Conservation (phyloP, 2,113 vertebrate species). For the Dicrurus megarhynchus region DNA sequence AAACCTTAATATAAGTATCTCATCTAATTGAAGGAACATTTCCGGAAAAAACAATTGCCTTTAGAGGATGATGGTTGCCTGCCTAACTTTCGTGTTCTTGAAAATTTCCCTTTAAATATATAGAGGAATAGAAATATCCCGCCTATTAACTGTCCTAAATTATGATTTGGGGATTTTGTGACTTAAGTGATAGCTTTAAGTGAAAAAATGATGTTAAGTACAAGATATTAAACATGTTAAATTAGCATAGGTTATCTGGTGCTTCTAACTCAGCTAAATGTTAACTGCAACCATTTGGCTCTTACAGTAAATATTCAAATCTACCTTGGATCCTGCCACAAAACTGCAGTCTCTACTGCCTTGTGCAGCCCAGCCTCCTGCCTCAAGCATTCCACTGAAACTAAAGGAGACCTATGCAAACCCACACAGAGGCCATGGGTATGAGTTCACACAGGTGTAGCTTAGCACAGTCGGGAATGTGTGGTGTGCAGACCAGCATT, state of each 20-base stretch:
- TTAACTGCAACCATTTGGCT: neutral
- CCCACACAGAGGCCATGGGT: neutral
- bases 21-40: neutral
- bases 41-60: neutral
- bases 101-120: neutral
- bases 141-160: neutral
- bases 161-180: neutral
- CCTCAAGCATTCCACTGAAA: neutral
- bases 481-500: fast-evolving
- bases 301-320: neutral
- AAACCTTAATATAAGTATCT: neutral
- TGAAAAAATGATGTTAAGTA: neutral
- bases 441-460: neutral
- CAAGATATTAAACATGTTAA: neutral
- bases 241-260: neutral
- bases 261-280: neutral
- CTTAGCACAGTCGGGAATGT: neutral
- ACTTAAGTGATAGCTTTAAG: neutral
- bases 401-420: neutral
- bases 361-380: neutral
- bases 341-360: neutral
- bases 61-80: neutral
- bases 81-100: neutral
- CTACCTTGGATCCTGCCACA: neutral
- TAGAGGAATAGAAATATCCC: neutral